These are phyloP conservation scores for Lacerta viridis DNA, from an alignment of 2,797 vertebrate species.

Conservation along the genomic window DNA sequence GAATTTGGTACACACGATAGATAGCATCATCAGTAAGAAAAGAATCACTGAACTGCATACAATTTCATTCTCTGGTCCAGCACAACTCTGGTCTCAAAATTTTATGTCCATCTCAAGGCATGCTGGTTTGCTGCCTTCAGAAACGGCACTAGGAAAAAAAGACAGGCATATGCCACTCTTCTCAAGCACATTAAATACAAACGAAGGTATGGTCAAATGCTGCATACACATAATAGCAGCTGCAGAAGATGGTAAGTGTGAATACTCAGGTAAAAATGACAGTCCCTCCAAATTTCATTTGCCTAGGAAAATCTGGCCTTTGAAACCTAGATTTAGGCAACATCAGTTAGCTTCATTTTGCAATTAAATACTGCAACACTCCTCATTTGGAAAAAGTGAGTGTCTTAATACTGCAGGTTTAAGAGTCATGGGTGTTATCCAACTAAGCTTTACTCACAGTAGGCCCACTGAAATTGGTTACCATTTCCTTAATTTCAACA, in stretches of 20 bases:
- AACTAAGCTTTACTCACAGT: no score
- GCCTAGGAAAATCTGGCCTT: neutral
- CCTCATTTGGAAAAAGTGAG: neutral
- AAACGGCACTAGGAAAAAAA: neutral
- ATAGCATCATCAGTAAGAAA: constrained; percentile 50
- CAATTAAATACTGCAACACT: neutral
- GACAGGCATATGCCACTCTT: neutral
- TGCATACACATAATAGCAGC: neutral
- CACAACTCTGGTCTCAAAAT: neutral
- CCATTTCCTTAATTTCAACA: no score
- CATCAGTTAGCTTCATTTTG: neutral
- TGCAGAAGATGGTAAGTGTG: neutral
- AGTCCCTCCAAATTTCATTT: constrained; percentile 18
- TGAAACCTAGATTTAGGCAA: neutral
- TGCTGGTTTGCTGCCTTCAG: constrained; percentile 13
- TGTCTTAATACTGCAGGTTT: constrained; percentile 17
- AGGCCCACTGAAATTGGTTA: no score
- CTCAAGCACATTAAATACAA: neutral
- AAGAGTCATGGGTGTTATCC: neutral
- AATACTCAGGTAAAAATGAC: constrained; percentile 44
- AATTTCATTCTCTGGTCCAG: constrained; percentile 46
- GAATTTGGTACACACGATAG: constrained; percentile 27
- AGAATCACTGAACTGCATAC: constrained; percentile 39
- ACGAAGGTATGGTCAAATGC: no score
- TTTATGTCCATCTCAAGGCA: constrained; percentile 11